Percentiles rank a stretch among this genome's conserved stretches.
These are phyloP conservation scores for Amblyjoppa fuscipennis DNA, from an alignment of 2,888 invertebrate species.

Conservation along the genomic window DNA sequence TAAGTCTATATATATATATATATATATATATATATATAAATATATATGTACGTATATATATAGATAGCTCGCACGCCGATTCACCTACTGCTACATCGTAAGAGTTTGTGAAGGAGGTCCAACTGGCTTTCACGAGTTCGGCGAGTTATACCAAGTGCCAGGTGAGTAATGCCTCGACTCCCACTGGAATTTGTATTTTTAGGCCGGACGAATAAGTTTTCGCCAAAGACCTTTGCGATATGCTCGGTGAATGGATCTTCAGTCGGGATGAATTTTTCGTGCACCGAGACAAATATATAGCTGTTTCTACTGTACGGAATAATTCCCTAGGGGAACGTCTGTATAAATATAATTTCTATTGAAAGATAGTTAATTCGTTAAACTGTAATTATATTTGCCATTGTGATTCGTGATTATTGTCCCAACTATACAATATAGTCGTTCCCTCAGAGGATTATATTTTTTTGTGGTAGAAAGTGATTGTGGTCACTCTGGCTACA, in stretches of 20 bases:
- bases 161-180: constrained; percentile 50
- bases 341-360: too few species aligned
- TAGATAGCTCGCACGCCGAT: neutral
- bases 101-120: constrained; percentile 16
- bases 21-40: constrained; percentile 18
- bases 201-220: neutral
- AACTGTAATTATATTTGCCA: too few species aligned
- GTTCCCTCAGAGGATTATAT: too few species aligned
- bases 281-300: neutral
- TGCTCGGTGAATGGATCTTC: neutral
- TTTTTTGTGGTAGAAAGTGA: too few species aligned
- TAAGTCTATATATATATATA: constrained; percentile 5
- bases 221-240: neutral
- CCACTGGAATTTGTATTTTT: neutral
- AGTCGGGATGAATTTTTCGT: too few species aligned
- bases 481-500: too few species aligned
- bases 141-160: constrained; percentile 10
- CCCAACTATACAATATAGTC: too few species aligned
- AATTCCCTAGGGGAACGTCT: too few species aligned
- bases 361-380: too few species aligned
- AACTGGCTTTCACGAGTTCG: constrained; percentile 9
- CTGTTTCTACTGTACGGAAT: too few species aligned
- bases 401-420: too few species aligned
- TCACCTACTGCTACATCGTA: constrained; percentile 16
- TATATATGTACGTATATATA: neutral